Evolutionary conservation across 2,888 invertebrate species (phyloP), one percentile per base, ranked within the genome.

Genomic region (Nomada ferruginata): DNA sequence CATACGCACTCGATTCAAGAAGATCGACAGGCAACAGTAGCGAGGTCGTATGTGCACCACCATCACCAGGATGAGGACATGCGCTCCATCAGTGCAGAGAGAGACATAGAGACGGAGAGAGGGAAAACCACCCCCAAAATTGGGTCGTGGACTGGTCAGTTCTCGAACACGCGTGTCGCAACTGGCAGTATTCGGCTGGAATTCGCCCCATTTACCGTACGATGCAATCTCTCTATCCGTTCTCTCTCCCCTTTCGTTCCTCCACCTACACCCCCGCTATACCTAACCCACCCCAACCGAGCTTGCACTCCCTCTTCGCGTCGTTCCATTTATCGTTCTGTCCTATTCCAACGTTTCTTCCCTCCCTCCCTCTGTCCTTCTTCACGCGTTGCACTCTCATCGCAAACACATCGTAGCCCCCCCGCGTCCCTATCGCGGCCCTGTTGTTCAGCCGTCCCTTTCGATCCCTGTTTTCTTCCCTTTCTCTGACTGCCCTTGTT

Each of bases 161-260:
- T 73, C 80, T 78, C 79, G 76, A 85, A 82, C 82, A 82, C 83
- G 82, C 83, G 83, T 84, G 79, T 74, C 82, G 82, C 77, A 82
- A 75, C 76, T 76, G 77, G 75, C 81, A 81, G 83, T 85, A 88
- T 90, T 87, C 86, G 85, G 83, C 73, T 83, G 84, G 86, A 90
- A 89, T 90, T 89, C 85, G 88, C 83, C 85, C 89, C 89, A 87
- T 89, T 86, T 84, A 79, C 83, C 81, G 71, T 76, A 65, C 77
- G 64, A 57, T 76, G 72, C 71, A 65, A 77, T 72, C 82, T 78
- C 84, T 77, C 77, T 73, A 68, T 77, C 79, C 82, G 4, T 68
- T 65, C 66, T 50, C 65, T 72, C 66, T 29, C 68, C 60, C 74
- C 59, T 50, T 63, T 50, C 77, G 44, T 57, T 79, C 72, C 80